Conservation (phyloP, 2,888 invertebrate species). For the Idaea biselata region DNA sequence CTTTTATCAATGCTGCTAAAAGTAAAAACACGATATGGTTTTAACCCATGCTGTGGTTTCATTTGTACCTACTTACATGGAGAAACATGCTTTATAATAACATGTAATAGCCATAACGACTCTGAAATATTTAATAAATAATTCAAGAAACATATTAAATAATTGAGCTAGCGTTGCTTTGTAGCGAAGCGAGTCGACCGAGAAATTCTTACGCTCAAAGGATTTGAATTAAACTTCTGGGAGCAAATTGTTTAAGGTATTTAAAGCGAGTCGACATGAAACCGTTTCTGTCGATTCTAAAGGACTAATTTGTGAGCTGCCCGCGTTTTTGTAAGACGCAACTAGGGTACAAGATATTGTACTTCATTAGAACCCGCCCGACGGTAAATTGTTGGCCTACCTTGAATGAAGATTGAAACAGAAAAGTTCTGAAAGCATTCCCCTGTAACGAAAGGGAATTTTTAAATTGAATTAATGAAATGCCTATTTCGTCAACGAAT, state of each 20-base stretch:
- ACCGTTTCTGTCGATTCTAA: conserved; percentile 12
- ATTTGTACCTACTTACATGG: conserved; percentile 2
- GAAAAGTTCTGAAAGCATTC: conserved; percentile 53
- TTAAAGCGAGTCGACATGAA: conserved; percentile 12
- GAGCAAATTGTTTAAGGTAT: conserved; percentile 9
- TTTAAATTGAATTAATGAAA: conserved; percentile 18
- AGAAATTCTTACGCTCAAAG: not conserved
- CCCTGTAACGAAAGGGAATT: conserved; percentile 35
- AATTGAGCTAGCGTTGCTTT: not conserved
- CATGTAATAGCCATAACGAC: not conserved
- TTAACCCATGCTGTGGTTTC: conserved; percentile 12
- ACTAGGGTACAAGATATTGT: conserved; percentile 25
- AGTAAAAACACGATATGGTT: conserved; percentile 23
- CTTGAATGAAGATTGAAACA: conserved; percentile 43
- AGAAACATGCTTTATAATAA: not conserved
- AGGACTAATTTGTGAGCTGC: not conserved
- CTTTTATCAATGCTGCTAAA: conserved; percentile 39
- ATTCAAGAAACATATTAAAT: not conserved
- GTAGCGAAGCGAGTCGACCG: not conserved
- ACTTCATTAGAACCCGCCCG: conserved; percentile 26
- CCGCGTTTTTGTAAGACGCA: conserved; percentile 12
- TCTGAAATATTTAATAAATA: conserved; percentile 5
- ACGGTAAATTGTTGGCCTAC: conserved; percentile 35
- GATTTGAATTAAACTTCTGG: not conserved
- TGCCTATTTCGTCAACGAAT: conserved; percentile 13